A percentile compares a stretch with the other conserved stretches of the same genome.
phyloP scores from a whole-genome alignment of 2,797 vertebrate genomes.

The Chloroceryle inda region DNA sequence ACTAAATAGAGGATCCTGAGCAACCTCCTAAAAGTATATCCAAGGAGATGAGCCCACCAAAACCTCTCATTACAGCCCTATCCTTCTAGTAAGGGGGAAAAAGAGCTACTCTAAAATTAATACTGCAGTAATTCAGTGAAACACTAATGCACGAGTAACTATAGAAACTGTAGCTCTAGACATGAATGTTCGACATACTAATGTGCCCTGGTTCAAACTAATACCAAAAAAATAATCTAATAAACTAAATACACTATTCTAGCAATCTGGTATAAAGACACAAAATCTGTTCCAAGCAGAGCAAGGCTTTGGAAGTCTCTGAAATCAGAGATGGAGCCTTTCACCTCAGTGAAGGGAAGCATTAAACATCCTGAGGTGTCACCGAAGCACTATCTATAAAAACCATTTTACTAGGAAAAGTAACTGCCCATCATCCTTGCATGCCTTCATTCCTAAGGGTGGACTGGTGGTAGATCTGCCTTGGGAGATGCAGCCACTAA shows the following conservation, averaged over 20 bases:
- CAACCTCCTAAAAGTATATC: background rate
- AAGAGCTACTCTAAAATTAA: background rate
- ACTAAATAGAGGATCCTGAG: background rate
- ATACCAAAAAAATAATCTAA: background rate
- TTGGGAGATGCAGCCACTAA: background rate
- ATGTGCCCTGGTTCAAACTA: background rate
- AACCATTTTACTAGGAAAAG: background rate
- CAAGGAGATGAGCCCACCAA: background rate
- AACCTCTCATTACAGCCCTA: background rate
- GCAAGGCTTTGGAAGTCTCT: background rate
- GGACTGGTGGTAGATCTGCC: background rate
- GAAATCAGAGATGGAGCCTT: background rate
- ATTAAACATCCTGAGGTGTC: background rate
- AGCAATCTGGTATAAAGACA: background rate
- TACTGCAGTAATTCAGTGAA: background rate
- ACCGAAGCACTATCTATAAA: background rate
- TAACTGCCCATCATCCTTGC: accelerated
- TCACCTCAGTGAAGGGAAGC: background rate
- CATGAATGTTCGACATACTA: background rate
- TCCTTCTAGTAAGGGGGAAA: background rate
- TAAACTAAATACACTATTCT: background rate
- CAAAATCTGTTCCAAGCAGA: background rate
- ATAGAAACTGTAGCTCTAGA: constrained; percentile 47
- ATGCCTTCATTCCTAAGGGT: background rate
- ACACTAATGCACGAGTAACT: constrained; percentile 9